phyloP scores from a whole-genome alignment of 2,797 vertebrate species.

The Galago senegalensis region DNA sequence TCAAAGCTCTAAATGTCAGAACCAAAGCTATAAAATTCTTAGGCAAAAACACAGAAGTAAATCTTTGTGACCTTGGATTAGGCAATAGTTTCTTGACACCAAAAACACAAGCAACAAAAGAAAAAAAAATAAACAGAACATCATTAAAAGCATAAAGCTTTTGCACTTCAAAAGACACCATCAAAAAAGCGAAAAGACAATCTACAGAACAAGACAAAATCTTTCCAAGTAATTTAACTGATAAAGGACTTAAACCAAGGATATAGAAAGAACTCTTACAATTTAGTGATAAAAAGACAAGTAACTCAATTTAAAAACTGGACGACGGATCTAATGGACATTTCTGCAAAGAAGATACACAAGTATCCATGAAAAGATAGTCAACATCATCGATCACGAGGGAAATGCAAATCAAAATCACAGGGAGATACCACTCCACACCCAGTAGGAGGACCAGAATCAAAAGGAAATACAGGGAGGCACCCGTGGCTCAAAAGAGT shows the following conservation, averaged over 20 bases:
- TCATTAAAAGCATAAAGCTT: not conserved
- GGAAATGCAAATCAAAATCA: not conserved
- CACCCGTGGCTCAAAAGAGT: no score
- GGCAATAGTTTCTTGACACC: not conserved
- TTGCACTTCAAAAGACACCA: not conserved
- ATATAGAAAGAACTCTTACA: slow-evolving; percentile 3
- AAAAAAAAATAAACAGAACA: not conserved
- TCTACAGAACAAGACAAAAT: not conserved
- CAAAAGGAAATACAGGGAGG: not conserved
- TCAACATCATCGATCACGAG: not conserved
- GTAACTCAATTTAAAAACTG: not conserved
- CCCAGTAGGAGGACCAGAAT: not conserved
- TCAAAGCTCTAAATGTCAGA: not conserved
- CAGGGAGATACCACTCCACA: not conserved
- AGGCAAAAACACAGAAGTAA: not conserved
- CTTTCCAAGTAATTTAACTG: not conserved
- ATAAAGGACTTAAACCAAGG: not conserved
- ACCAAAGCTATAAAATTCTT: not conserved
- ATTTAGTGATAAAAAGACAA: slow-evolving; percentile 37
- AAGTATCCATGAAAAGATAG: not conserved
- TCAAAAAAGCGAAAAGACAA: slow-evolving; percentile 15
- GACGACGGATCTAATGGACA: not conserved
- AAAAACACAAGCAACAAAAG: not conserved
- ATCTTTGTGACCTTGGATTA: not conserved
- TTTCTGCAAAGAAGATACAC: not conserved